phyloP scores from a whole-genome alignment of 2,113 vertebrate genomes.

The Gadus chalcogrammus region DNA sequence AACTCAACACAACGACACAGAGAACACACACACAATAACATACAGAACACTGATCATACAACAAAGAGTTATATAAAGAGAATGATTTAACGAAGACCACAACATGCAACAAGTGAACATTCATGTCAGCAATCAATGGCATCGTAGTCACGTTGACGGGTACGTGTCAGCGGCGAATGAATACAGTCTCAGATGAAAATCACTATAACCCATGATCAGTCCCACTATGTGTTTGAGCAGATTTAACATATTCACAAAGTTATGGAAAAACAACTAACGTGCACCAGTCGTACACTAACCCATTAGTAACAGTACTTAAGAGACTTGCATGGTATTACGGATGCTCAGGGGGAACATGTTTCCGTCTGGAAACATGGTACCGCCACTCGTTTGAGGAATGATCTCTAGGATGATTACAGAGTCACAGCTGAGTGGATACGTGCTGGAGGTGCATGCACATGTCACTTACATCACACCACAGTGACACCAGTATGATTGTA shows the following conservation, averaged over 20 bases:
- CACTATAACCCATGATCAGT: constrained; percentile 5
- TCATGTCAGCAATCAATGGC: constrained; percentile 27
- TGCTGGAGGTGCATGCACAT: constrained; percentile 68
- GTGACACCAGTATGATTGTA: constrained; percentile 55
- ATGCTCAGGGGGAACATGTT: constrained; percentile 28
- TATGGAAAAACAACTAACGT: too few relatives aligned
- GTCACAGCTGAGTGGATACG: constrained; percentile 44
- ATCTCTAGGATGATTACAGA: constrained; percentile 46
- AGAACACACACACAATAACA: too few relatives aligned
- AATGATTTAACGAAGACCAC: background rate
- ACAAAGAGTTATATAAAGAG: too few relatives aligned
- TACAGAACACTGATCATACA: too few relatives aligned
- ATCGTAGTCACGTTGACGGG: constrained; percentile 34
- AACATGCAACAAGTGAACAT: constrained; percentile 61
- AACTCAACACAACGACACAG: background rate
- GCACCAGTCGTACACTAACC: too few relatives aligned
- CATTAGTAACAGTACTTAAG: too few relatives aligned
- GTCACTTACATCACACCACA: constrained; percentile 62
- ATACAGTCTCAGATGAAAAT: constrained; percentile 26
- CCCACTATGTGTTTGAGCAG: too few relatives aligned
- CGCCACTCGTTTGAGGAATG: constrained; percentile 13
- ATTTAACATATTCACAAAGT: too few relatives aligned
- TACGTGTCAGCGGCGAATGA: constrained; percentile 33
- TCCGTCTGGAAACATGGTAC: constrained; percentile 41
- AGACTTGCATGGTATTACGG: too few relatives aligned